Evolutionary conservation across 2,888 invertebrate genomes (phyloP).

Genomic region (Heteromyza rotundicornis): DNA sequence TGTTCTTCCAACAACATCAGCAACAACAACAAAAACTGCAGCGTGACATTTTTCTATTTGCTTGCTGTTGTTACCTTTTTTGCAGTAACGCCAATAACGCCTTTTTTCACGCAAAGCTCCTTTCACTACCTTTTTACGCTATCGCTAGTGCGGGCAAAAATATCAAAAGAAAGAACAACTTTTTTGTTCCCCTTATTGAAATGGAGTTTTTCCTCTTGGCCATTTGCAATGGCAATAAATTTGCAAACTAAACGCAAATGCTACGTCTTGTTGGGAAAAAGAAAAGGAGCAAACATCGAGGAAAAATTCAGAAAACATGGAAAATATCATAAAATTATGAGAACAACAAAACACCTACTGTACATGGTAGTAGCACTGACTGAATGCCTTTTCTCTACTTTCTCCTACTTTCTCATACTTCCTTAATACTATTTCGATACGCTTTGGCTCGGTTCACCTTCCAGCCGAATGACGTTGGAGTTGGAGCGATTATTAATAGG

Average conservation of each 20-base stretch:
- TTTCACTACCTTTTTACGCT: too few species aligned
- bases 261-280: neutral
- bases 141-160: too few species aligned
- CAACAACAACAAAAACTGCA: too few species aligned
- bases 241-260: neutral
- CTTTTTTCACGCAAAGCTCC: neutral
- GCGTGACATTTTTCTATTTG: neutral
- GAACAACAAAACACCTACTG: neutral
- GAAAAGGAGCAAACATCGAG: neutral
- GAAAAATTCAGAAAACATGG: neutral
- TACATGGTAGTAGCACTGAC: neutral
- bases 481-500: neutral
- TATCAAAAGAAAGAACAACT: too few species aligned
- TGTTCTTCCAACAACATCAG: too few species aligned
- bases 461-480: neutral
- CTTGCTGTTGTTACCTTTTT: neutral
- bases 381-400: too few species aligned
- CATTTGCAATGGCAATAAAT: neutral
- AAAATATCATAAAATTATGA: neutral
- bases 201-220: neutral
- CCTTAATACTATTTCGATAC: too few species aligned
- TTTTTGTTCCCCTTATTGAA: neutral
- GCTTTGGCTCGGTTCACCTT: too few species aligned
- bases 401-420: too few species aligned
- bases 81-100: neutral